Evolutionary conservation across 2,113 vertebrate genomes (phyloP).

Genomic region (Siniperca chuatsi): DNA sequence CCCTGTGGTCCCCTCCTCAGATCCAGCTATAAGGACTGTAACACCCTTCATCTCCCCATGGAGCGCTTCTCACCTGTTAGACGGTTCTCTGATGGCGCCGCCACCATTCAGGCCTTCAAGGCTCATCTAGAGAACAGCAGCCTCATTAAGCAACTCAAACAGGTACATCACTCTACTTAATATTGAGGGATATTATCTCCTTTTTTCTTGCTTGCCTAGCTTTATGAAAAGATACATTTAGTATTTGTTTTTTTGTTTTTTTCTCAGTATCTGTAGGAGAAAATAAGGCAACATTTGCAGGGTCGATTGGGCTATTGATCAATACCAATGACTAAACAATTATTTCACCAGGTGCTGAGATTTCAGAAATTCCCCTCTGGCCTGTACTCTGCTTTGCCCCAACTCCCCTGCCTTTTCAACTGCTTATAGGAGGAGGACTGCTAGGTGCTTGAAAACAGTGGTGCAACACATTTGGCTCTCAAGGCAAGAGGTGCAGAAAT

Average conservation of each 20-base stretch:
- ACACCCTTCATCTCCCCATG: conserved; percentile 97
- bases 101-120: conserved; percentile 98
- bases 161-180: conserved; percentile 83
- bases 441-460: not conserved
- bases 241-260: not conserved
- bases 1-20: conserved; percentile 77
- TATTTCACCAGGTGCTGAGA: not conserved
- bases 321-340: not conserved
- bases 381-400: not conserved
- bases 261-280: not conserved
- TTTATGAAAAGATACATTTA: not conserved
- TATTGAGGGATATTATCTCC: not conserved
- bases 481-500: conserved; percentile 2
- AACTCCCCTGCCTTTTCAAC: not conserved
- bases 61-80: conserved; percentile 98
- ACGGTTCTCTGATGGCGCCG: conserved; percentile 96
- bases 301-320: not conserved
- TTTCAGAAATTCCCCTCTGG: not conserved
- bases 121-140: conserved; percentile 97
- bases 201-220: too few relatives aligned
- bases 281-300: too few relatives aligned
- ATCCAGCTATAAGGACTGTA: conserved; percentile 98
- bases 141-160: conserved; percentile 97
- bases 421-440: too few relatives aligned
- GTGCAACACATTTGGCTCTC: conserved; percentile 18